phyloP scores from a whole-genome alignment of 2,113 vertebrate genomes.

The Datnioides undecimradiatus region DNA sequence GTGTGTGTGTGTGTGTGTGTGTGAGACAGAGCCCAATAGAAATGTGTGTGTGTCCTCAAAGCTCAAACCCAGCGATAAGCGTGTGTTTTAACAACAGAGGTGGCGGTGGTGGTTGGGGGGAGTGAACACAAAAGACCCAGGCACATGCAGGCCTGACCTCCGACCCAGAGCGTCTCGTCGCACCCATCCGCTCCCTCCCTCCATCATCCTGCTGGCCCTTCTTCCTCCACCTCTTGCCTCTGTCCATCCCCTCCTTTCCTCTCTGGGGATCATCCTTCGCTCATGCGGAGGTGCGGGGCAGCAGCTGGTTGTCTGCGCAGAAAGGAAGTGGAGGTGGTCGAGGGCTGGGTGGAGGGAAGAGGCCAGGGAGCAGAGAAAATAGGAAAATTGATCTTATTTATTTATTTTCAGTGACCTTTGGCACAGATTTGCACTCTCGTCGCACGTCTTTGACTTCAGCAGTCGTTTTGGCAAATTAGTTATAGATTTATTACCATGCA shows the following conservation, averaged over 20 bases:
- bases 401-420: conserved; percentile 57
- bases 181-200: conserved; percentile 67
- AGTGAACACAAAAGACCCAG: conserved; percentile 64
- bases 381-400: conserved; percentile 55
- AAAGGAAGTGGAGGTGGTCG: conserved; percentile 36
- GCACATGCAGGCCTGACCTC: conserved; percentile 70
- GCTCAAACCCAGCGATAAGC: background rate
- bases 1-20: conserved; percentile 25
- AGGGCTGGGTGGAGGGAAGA: conserved; percentile 23
- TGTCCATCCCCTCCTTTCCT: conserved; percentile 63
- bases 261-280: conserved; percentile 66
- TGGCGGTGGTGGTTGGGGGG: conserved; percentile 25
- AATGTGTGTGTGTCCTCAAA: conserved; percentile 10
- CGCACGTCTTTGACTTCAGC: conserved; percentile 8
- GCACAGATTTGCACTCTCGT: conserved; percentile 40
- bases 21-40: conserved; percentile 10
- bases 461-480: conserved; percentile 9
- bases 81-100: conserved; percentile 36
- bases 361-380: conserved; percentile 20
- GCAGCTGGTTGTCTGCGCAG: conserved; percentile 75
- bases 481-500: conserved; percentile 35
- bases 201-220: conserved; percentile 56
- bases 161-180: conserved; percentile 76
- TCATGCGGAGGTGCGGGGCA: conserved; percentile 62
- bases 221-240: conserved; percentile 46